Conservation (phyloP, 1,140 invertebrate genomes). For the Globodera ellingtonae region DNA sequence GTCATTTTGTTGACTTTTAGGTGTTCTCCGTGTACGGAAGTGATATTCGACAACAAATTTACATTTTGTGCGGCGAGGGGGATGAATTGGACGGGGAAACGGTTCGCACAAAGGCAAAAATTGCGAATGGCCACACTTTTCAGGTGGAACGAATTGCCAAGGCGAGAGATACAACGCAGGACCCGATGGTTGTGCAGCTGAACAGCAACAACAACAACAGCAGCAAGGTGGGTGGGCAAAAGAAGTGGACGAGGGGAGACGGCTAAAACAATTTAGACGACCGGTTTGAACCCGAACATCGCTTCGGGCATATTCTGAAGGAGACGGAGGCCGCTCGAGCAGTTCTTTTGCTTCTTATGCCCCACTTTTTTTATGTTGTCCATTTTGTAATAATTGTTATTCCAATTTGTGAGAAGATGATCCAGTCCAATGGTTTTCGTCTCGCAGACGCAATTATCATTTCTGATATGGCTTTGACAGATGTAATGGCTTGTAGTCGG, state of each 20-base stretch:
- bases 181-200: conserved; percentile 29
- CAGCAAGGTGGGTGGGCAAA: too few relatives aligned
- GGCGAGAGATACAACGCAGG: conserved; percentile 13
- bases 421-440: background rate
- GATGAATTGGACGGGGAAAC: conserved; percentile 42
- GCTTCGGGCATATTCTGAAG: too few relatives aligned
- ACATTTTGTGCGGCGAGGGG: conserved; percentile 37
- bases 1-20: conserved; percentile 10
- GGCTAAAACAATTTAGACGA: too few relatives aligned
- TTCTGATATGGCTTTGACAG: background rate
- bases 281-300: too few relatives aligned
- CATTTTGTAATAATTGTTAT: background rate
- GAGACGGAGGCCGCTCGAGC: too few relatives aligned
- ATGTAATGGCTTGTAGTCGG: background rate
- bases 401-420: too few relatives aligned
- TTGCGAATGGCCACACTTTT: background rate
- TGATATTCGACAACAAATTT: conserved; percentile 34
- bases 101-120: background rate
- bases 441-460: background rate
- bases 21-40: conserved; percentile 25
- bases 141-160: conserved; percentile 20
- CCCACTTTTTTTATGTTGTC: background rate
- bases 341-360: background rate
- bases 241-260: too few relatives aligned
- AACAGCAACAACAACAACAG: background rate